Evolutionary conservation across 2,888 invertebrate species (phyloP), one percentile per base, ranked within the genome.

Genomic region (Pediacus dermestoides): DNA sequence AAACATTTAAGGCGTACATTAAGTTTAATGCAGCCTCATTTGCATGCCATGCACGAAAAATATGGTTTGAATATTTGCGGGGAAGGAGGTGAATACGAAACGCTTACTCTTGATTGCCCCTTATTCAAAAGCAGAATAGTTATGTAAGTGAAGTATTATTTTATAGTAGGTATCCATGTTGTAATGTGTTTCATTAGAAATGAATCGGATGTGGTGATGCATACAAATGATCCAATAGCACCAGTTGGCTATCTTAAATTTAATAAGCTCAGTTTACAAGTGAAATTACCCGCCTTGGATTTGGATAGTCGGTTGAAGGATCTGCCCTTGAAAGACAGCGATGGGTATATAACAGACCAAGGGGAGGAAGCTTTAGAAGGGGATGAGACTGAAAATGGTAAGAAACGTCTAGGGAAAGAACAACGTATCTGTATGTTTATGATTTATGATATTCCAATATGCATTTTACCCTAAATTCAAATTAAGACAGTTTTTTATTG

Each of bases 51-150:
- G 85, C 85, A 88, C 63, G 85, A 89, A 65, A 91, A 94, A 70
- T 99, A 90, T 71, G 94, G 93, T 34, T 74, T 94, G 48, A 92
- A 94, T 73, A 82, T 95, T 25, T 96, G 95, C 71, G 99, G 99
- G 11, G 99, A 99, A 74, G 99, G 99, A 30, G 99, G 99, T 34
- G 99, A 99, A 71, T 99, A 95, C 67, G 99, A 99, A 74, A 93
- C 96, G 16, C 89, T 99, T 67, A 95, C 95, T 4, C 74, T 96
- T 44, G 95, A 99, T 74, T 97, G 97, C 70, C 96, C 97, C 3
- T 75, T 99, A 44, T 97, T 95, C 73, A 85, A 81, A 65, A 90
- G 90, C 70, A 80, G 81, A 64, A 84, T 96, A 70, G 79, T 88
- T 53, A 79, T 95, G 92, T 93, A 74, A 85, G 89, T 82, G 60